Base-by-base conservation (phyloP, 2,888 invertebrate genomes). In the Eupeodes latifasciatus region DNA sequence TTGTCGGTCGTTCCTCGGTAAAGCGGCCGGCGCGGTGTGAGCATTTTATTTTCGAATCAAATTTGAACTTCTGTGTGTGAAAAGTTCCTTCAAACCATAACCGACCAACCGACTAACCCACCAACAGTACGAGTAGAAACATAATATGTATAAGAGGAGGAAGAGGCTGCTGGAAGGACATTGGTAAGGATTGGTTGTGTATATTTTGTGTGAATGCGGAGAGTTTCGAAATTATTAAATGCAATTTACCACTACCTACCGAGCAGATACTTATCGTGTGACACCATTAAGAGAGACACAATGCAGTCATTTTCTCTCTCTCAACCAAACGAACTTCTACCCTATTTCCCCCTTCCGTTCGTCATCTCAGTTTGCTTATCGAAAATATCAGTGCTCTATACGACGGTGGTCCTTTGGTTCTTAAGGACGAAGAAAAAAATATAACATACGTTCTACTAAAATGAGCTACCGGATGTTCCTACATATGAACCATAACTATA, bases 221-320 rank as follows among this genome's bases (percentile, higher is more conserved):
- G 57, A 78, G 85, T 81, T 87, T 81, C 81, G 81, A 85, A 88
- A 88, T 88, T 88, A 88, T 88, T 88, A 85, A 88, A 88, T 85
- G 85, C 88, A 88, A 88, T 88, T 78, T 88, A 88, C 78, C 84
- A 85, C 64, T 57, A 81, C 66, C 76, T 1, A 81, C 80, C 80
- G 74, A 67, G 72, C 76, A 71, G 81, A 88, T 88, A 85, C 81
- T 88, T 88, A 88, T 88, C 85, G 74, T 64, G 81, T 64, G 78
- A 85, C 74, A 88, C 85, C 81, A 86, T 79, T 86, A 86, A 86
- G 64, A 51, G 75, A 71, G 79, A 78, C 74, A 85, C 85, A 81
- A 81, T 85, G 74, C 85, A 85, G 75, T 85, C 64, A 85, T 78
- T 88, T 88, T 75, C 61, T 62, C 40, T 16, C 61, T n/a, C 12